phyloP scores from a whole-genome alignment of 2,888 invertebrate genomes.

The Aporophyla nigra region DNA sequence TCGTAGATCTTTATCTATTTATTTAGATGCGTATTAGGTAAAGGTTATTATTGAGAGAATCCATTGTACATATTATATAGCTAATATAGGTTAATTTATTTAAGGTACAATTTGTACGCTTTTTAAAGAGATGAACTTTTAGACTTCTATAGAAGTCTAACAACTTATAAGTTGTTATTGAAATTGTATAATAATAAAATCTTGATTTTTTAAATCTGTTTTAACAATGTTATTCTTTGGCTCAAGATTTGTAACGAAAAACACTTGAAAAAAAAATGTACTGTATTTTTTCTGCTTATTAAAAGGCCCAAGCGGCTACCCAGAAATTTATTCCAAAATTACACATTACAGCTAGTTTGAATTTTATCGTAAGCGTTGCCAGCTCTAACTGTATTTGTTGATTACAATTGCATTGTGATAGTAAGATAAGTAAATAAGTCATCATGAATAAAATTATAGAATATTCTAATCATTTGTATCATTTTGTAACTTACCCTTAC shows the following conservation, averaged over 20 bases:
- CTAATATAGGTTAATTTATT: constrained; percentile 50
- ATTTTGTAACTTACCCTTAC: not conserved
- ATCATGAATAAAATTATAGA: constrained; percentile 65
- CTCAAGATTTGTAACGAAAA: too few relatives aligned
- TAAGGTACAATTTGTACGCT: constrained; percentile 22
- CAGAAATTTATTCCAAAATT: not conserved
- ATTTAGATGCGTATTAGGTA: constrained; percentile 47
- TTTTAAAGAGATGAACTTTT: constrained; percentile 6
- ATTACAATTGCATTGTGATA: constrained; percentile 77
- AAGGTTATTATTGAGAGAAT: constrained; percentile 35
- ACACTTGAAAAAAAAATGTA: too few relatives aligned
- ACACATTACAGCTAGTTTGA: not conserved
- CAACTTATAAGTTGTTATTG: not conserved
- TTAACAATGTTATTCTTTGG: too few relatives aligned
- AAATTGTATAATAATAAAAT: not conserved
- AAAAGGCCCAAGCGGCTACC: too few relatives aligned
- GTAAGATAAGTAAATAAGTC: constrained; percentile 71
- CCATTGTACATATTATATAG: constrained; percentile 57
- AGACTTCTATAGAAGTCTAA: not conserved
- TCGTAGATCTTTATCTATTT: constrained; percentile 46
- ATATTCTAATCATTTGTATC: constrained; percentile 1
- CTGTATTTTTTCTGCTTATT: too few relatives aligned
- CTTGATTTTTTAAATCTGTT: too few relatives aligned
- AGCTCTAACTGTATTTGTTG: constrained; percentile 48
- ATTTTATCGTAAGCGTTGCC: not conserved